phyloP scores from a whole-genome alignment of 2,797 vertebrate genomes.

The Galago senegalensis region DNA sequence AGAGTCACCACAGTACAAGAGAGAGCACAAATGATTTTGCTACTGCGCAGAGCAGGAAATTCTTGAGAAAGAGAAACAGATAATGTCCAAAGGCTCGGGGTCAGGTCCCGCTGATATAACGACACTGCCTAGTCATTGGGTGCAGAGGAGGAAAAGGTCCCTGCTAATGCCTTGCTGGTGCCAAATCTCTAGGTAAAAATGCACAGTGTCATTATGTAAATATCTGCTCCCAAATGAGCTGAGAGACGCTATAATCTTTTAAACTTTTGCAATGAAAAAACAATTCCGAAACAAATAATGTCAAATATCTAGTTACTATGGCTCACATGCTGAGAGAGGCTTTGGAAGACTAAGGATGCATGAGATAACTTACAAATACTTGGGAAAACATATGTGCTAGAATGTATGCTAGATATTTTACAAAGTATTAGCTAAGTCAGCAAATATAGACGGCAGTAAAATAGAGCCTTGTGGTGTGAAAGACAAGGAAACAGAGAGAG shows the following conservation, averaged over 20 bases:
- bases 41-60: neutral
- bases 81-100: neutral
- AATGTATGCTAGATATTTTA: slow-evolving; percentile 64
- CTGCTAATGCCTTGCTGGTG: neutral
- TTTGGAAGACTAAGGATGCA: slow-evolving; percentile 68
- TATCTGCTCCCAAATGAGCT: slow-evolving; percentile 9
- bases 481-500: neutral
- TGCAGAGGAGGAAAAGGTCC: neutral
- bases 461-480: slow-evolving; percentile 5
- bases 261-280: slow-evolving; percentile 68
- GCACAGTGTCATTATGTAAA: neutral
- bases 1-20: neutral
- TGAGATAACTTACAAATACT: slow-evolving; percentile 70
- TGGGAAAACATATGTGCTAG: slow-evolving; percentile 68
- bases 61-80: neutral
- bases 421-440: slow-evolving; percentile 78
- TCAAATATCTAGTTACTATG: slow-evolving; percentile 68
- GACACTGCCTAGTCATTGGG: neutral
- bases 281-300: slow-evolving; percentile 68
- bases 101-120: neutral
- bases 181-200: neutral
- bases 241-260: slow-evolving; percentile 17
- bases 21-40: neutral
- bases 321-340: slow-evolving; percentile 59
- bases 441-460: slow-evolving; percentile 61